Evolutionary conservation across 2,888 invertebrate genomes (phyloP).

Genomic region (Metellina segmentata): DNA sequence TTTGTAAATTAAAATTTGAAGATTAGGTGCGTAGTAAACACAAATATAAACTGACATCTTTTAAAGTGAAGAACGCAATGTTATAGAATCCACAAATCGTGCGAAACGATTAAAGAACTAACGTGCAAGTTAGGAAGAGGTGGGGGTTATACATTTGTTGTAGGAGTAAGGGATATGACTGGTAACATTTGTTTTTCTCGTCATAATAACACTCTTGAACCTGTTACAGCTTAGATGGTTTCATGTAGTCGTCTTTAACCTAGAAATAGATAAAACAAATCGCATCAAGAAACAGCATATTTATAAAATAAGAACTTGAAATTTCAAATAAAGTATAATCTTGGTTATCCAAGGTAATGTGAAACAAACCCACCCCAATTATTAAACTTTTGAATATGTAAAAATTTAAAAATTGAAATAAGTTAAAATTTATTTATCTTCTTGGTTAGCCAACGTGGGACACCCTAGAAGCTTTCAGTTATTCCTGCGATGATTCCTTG

Average conservation of each 20-base stretch:
- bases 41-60: neutral
- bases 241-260: neutral
- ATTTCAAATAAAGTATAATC: too few species aligned
- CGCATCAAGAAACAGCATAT: too few species aligned
- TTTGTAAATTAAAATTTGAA: neutral
- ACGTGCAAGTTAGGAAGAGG: conserved; percentile 29
- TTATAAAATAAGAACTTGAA: too few species aligned
- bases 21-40: conserved; percentile 12
- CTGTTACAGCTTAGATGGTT: neutral
- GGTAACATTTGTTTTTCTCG: conserved; percentile 32
- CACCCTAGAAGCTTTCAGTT: too few species aligned
- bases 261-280: neutral
- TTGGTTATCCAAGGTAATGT: too few species aligned
- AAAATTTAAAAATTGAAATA: too few species aligned
- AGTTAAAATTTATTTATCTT: too few species aligned
- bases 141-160: conserved; percentile 13
- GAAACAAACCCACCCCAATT: too few species aligned
- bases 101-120: conserved; percentile 40
- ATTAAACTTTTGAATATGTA: too few species aligned
- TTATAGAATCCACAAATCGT: conserved; percentile 21
- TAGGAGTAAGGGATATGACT: conserved; percentile 47
- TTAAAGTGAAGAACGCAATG: conserved; percentile 20
- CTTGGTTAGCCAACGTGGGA: too few species aligned
- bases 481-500: too few species aligned
- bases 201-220: conserved; percentile 27